Conservation (phyloP, 2,888 invertebrate species). For the Diachrysia chrysitis region DNA sequence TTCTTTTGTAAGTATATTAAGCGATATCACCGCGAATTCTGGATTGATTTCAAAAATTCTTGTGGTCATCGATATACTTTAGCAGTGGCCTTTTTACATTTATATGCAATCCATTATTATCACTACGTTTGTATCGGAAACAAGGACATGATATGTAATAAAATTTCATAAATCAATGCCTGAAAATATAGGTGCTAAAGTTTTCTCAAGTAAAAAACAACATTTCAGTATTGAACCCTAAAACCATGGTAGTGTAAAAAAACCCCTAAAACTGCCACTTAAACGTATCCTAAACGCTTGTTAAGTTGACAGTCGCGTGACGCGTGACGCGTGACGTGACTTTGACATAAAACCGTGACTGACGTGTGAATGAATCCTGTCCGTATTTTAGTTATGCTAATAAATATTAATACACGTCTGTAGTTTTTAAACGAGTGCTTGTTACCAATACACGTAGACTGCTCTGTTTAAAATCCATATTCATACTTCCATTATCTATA, state of each 20-base stretch:
- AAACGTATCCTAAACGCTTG: conserved; percentile 23
- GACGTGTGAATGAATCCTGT: conserved; percentile 13
- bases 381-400: conserved; percentile 23
- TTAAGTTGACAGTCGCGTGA: conserved; percentile 32
- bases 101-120: too few relatives aligned
- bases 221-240: conserved; percentile 20
- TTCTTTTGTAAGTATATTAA: too few relatives aligned
- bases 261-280: background rate
- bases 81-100: too few relatives aligned
- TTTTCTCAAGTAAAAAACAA: too few relatives aligned
- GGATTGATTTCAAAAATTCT: too few relatives aligned
- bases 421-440: conserved; percentile 17
- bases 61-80: too few relatives aligned
- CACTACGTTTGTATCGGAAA: too few relatives aligned
- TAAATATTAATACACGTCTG: conserved; percentile 28
- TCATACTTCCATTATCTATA: too few relatives aligned
- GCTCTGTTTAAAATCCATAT: too few relatives aligned
- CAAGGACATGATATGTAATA: too few relatives aligned
- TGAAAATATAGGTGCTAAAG: background rate
- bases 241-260: background rate
- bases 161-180: too few relatives aligned
- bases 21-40: too few relatives aligned
- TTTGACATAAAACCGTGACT: background rate
- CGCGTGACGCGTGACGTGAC: conserved; percentile 20
- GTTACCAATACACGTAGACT: background rate